Percentiles rank a stretch among this genome's conserved stretches.
Conservation (phyloP, 2,797 vertebrate genomes). For the Mus spretus region DNA sequence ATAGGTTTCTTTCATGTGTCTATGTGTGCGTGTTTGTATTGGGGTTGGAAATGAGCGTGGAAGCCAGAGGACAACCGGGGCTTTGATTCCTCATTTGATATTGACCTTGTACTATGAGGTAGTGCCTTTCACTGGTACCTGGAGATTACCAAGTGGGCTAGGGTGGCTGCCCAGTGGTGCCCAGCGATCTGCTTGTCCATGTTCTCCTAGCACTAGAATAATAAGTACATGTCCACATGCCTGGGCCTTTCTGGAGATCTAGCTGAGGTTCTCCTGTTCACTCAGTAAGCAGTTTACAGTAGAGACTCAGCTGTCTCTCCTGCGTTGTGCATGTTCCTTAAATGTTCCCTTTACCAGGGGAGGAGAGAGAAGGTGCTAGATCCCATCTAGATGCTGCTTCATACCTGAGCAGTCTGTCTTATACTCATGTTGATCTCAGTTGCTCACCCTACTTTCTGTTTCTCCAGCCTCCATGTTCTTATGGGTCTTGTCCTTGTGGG, state of each 20-base stretch:
- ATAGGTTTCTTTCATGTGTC: background rate
- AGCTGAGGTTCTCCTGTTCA: background rate
- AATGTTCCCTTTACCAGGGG: too few relatives aligned
- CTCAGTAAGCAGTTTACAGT: too few relatives aligned
- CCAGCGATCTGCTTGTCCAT: background rate
- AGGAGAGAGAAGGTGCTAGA: background rate
- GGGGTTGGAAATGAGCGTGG: background rate
- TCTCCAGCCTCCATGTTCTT: background rate
- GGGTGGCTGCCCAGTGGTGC: background rate
- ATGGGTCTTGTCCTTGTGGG: background rate
- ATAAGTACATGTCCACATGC: background rate
- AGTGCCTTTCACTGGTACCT: background rate
- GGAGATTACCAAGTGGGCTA: background rate
- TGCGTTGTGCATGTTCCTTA: background rate
- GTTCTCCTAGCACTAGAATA: background rate
- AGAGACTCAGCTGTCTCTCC: background rate
- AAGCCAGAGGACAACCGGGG: background rate
- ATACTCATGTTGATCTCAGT: background rate
- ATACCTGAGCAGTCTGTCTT: background rate
- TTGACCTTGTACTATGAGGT: background rate
- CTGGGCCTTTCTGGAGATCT: background rate
- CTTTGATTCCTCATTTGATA: background rate
- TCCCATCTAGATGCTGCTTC: background rate
- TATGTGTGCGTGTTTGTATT: background rate
- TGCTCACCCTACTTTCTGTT: background rate